Evolutionary conservation across 2,113 vertebrate species (phyloP), one percentile per base, ranked within the genome.

Genomic region (Istiophorus platypterus): DNA sequence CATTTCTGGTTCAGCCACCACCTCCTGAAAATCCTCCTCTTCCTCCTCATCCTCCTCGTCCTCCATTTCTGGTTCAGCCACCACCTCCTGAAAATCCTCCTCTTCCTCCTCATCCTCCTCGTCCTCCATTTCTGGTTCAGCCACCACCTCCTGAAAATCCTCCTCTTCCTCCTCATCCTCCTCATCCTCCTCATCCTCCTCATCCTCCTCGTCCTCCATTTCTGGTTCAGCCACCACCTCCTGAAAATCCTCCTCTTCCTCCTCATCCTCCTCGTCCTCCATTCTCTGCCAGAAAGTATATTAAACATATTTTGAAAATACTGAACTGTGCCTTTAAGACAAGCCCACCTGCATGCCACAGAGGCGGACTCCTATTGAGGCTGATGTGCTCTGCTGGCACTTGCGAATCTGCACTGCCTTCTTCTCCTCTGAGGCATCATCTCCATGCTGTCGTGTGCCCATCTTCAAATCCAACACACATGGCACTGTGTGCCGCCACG

Each of bases 381-480:
- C 96, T 0, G 98, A 98, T 0, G 98, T 99, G 89, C 98, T 99
- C 86, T 98, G 97, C 94, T 99, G 97, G 79, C 98, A 99, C 90
- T 99, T 99, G 81, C 96, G 96, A 37, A 98, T 99, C 89, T 99
- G 98, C 79, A 97, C 95, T 0, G 97, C 97, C 58, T 98, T 98
- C 89, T 99, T 99, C 90, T 99, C 98, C 78, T 99, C 98, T 0
- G 98, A 95, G 0, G 96, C 97, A 10, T 99, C 98, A 0, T 99
- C 98, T 0, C 97, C 98, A 0, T 99, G 97, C 91, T 99, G 98
- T 4, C 97, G 96, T 0, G 97, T 99, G 22, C 97, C 98, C 98
- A 99, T 99, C 89, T 99, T 99, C 39, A 99, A 95, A 95, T 99
- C 98, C 86, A 99, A 84, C 82, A 99, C 98, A 42, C 98, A 99